Conservation (phyloP, 1,140 invertebrate genomes). For the Matsumurasca onukii region DNA sequence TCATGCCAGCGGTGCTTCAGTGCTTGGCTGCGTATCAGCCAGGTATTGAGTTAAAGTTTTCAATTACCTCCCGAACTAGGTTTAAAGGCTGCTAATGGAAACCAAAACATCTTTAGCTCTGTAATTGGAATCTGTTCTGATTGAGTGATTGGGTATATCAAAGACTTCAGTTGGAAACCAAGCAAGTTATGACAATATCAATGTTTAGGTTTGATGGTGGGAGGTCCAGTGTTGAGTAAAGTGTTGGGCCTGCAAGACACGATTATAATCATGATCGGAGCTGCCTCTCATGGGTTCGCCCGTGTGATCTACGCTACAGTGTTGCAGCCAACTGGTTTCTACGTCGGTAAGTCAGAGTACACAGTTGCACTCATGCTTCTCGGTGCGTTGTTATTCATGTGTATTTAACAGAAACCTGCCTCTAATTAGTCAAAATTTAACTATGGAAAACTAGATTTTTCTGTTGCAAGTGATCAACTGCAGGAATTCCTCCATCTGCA, state of each 20-base stretch:
- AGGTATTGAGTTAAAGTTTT: no score
- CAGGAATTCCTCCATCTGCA: no score
- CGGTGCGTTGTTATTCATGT: not conserved
- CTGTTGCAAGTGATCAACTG: not conserved
- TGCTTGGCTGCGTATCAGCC: no score
- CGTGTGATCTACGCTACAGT: constrained; percentile 65
- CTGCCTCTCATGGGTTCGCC: constrained; percentile 62
- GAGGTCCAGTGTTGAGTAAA: constrained; percentile 67
- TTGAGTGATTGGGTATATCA: no score
- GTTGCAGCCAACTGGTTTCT: constrained; percentile 54
- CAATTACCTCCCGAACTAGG: no score
- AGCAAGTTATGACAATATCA: no score
- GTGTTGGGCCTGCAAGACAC: constrained; percentile 64
- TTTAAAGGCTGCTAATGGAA: no score
- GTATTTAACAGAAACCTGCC: not conserved
- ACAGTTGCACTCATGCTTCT: not conserved
- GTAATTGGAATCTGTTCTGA: no score
- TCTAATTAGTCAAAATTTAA: not conserved
- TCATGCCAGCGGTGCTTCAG: no score
- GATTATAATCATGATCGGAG: constrained; percentile 68
- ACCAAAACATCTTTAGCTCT: no score
- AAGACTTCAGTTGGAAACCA: no score
- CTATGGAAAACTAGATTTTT: not conserved
- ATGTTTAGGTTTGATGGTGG: constrained; percentile 62
- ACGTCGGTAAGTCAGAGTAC: constrained; percentile 52